Evolutionary conservation across 2,113 vertebrate genomes (phyloP).

Genomic region (Phaethon lepturus): DNA sequence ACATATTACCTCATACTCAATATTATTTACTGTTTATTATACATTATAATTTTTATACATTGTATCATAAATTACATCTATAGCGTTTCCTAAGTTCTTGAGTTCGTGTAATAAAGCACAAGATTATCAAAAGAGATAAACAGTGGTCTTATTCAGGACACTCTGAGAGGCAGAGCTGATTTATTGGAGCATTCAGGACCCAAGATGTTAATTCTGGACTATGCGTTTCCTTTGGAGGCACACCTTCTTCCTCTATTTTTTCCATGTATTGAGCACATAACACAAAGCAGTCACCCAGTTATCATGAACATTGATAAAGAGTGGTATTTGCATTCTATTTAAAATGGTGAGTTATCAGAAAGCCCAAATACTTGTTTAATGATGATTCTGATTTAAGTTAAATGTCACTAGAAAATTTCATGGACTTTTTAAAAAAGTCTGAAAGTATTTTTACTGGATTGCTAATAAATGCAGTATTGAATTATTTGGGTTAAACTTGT

Average conservation of each 20-base stretch:
- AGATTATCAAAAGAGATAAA: background rate
- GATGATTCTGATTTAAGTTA: background rate
- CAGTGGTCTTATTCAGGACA: background rate
- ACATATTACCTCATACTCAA: background rate
- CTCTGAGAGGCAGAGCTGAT: background rate
- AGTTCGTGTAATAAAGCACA: background rate
- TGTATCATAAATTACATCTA: background rate
- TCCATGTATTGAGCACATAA: rapidly evolving
- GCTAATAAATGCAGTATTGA: background rate
- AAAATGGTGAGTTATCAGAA: background rate
- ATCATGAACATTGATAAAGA: background rate
- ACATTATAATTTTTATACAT: background rate
- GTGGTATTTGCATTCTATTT: background rate
- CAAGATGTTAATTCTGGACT: background rate
- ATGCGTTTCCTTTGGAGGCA: background rate
- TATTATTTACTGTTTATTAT: background rate
- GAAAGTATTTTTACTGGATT: background rate
- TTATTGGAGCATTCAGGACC: background rate
- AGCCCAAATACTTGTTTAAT: background rate
- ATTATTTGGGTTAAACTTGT: background rate
- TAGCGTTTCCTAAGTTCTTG: background rate
- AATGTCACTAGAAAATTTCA: background rate
- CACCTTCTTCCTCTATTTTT: background rate
- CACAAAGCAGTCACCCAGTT: background rate
- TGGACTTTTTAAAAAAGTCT: background rate